phyloP scores from a whole-genome alignment of 2,797 vertebrate species.

The Mionectes olivaceus region DNA sequence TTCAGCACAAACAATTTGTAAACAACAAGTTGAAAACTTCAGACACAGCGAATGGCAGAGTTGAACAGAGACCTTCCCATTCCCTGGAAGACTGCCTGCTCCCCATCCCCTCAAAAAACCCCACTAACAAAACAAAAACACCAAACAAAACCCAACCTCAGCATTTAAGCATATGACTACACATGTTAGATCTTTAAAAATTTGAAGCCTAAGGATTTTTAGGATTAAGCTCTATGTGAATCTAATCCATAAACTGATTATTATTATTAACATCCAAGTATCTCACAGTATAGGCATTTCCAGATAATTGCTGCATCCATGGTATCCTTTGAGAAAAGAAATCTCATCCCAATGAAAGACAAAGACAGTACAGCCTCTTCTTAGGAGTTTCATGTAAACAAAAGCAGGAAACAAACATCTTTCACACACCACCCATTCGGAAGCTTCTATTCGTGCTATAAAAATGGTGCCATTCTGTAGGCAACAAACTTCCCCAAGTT shows the following conservation, averaged over 20 bases:
- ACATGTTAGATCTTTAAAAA: neutral
- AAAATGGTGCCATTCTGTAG: neutral
- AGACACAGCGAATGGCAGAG: neutral
- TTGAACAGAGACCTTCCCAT: neutral
- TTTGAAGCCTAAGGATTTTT: neutral
- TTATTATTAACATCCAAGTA: neutral
- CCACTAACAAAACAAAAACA: neutral
- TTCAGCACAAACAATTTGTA: neutral
- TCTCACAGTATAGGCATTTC: neutral
- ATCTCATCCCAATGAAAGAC: neutral
- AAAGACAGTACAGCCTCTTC: neutral
- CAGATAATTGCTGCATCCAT: neutral
- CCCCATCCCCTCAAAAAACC: neutral
- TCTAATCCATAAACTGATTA: neutral
- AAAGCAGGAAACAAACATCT: neutral
- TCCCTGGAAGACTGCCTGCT: neutral
- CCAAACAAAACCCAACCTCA: neutral
- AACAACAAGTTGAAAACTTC: neutral
- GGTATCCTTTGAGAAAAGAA: neutral
- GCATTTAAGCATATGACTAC: neutral
- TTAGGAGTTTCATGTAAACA: neutral
- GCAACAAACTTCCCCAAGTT: neutral
- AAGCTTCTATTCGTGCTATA: neutral
- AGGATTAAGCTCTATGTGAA: neutral
- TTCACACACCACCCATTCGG: neutral